These are phyloP conservation scores for Aleiodes testaceus DNA, from an alignment of 2,888 invertebrate species.

Conservation along the genomic window DNA sequence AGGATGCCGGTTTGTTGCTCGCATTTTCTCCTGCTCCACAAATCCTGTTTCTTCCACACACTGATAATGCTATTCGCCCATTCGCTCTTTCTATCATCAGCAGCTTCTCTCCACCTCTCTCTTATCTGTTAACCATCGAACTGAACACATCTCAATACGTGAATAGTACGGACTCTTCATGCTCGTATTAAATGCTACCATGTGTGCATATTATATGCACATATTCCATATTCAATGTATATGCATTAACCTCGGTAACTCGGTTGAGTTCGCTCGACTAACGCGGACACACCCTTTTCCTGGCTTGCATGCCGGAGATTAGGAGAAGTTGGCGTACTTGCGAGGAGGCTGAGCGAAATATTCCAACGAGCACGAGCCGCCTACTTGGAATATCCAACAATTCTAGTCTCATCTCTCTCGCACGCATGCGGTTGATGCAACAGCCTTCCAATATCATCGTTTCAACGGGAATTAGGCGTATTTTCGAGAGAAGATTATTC, in stretches of 20 bases:
- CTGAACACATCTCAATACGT: conserved; percentile 7
- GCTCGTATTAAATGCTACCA: conserved; percentile 25
- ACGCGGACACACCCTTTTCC: conserved; percentile 52
- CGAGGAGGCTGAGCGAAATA: conserved; percentile 40
- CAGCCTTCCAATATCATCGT: conserved; percentile 29
- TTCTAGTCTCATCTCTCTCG: background rate
- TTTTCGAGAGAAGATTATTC: conserved; percentile 34
- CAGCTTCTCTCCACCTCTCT: background rate
- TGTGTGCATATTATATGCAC: conserved; percentile 30
- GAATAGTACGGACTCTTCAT: background rate
- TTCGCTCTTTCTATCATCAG: too few relatives aligned
- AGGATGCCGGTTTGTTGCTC: background rate
- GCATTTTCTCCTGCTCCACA: conserved; percentile 8
- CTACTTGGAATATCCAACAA: conserved; percentile 21
- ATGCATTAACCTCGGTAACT: conserved; percentile 47
- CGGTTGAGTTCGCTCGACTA: conserved; percentile 52
- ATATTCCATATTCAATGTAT: conserved; percentile 49
- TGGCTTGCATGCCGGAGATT: conserved; percentile 49
- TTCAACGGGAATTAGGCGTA: conserved; percentile 29
- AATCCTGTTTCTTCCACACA: conserved; percentile 18
- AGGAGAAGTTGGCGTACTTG: conserved; percentile 48
- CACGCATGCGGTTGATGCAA: conserved; percentile 2
- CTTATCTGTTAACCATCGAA: conserved; percentile 7
- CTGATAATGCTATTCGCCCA: background rate
- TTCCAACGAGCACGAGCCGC: conserved; percentile 27